Evolutionary conservation across 2,113 vertebrate species (phyloP).

Genomic region (Phylloscopus trochilus): DNA sequence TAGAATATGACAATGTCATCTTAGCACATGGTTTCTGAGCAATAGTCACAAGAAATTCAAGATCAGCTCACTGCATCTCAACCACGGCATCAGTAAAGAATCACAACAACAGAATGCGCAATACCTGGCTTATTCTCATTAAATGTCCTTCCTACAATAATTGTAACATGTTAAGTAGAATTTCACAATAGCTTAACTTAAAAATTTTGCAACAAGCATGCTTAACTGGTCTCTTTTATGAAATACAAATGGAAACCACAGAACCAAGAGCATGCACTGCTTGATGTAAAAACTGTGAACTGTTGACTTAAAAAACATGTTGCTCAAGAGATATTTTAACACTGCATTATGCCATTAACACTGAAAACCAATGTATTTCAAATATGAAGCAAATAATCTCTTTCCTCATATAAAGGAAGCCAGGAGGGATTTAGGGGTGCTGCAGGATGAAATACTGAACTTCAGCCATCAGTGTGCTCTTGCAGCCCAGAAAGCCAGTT

Average conservation of each 20-base stretch:
- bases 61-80: not conserved
- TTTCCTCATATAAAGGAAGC: not conserved
- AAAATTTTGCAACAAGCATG: slow-evolving; percentile 48
- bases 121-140: not conserved
- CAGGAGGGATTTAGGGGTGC: not conserved
- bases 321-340: slow-evolving; percentile 48
- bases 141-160: not conserved
- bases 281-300: slow-evolving; percentile 41
- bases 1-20: not conserved
- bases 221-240: slow-evolving; percentile 39
- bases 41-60: not conserved
- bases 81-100: not conserved
- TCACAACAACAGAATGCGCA: not conserved
- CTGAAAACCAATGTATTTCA: not conserved
- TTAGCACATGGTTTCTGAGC: not conserved
- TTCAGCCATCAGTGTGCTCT: not conserved
- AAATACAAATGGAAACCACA: slow-evolving; percentile 52
- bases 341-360: slow-evolving; percentile 7
- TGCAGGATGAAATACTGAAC: not conserved
- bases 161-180: not conserved
- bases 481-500: not conserved
- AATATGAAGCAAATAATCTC: not conserved
- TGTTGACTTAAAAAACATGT: slow-evolving; percentile 52
- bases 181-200: slow-evolving; percentile 52
- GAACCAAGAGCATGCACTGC: slow-evolving; percentile 12